Base-by-base conservation (phyloP, 2,888 invertebrate genomes). In the Notodonta dromedarius region DNA sequence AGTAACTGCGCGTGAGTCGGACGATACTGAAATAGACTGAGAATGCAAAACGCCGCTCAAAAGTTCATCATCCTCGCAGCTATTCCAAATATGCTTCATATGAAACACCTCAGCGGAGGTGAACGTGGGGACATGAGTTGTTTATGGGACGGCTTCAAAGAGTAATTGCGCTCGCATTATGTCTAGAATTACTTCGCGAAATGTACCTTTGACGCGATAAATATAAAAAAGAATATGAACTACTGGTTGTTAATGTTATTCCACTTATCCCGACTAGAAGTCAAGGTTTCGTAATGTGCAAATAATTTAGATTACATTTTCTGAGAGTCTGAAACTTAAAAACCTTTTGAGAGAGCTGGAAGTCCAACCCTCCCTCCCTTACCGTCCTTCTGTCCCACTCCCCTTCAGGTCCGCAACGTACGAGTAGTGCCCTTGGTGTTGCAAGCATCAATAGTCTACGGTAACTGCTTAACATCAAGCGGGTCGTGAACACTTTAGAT, bases 11-110 rank as follows among this genome's bases (percentile, higher is more conserved):
- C 63, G 71, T 73, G 74, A 70, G 71, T 61, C 74, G 65, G 73
- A 74, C 74, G 78, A 65, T 74, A 78, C 83, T 87, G 84, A 89
- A 90, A 90, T 89, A 88, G 86, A 84, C 76, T 73, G 77, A 82
- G 84, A 87, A 86, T 86, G 86, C 88, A 87, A 89, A 89, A 85
- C 84, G 80, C 73, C 73, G 78, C 73, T 77, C 78, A 79, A 77
- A 87, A 84, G 88, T 89, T 90, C 90, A 88, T 89, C 86, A 89
- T 85, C 88, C 88, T 82, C 78, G 65, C 65, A 61, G 84, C 83
- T 85, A 90, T 90, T 86, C 77, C 76, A 79, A 86, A 85, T 83
- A 87, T 83, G 83, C 79, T 75, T 80, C 75, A 74, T 81, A 79
- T 77, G 79, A 82, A 81, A 82, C 82, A 80, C 82, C 80, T 84